Evolutionary conservation across 1,140 invertebrate species (phyloP).

Genomic region (Nasonia vitripennis): DNA sequence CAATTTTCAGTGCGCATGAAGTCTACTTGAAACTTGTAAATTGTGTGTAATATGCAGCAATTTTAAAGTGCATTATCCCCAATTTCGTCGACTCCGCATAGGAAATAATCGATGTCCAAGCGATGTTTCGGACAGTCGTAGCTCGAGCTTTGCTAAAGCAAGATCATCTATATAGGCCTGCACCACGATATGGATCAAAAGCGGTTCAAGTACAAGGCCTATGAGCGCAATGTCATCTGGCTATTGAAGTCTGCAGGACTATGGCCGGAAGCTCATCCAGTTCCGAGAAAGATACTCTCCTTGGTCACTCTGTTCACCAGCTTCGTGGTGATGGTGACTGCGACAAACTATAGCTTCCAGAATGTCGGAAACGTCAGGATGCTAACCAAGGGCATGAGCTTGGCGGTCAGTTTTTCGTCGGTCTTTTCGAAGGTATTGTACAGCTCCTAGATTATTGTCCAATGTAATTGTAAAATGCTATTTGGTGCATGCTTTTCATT

Average conservation of each 20-base stretch:
- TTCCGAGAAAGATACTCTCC: not conserved
- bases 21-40: too few species aligned
- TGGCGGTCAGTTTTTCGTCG: slow-evolving; percentile 30
- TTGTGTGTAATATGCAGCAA: too few species aligned
- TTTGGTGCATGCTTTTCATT: too few species aligned
- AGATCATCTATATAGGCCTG: not conserved
- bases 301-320: slow-evolving; percentile 17
- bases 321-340: slow-evolving; percentile 28
- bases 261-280: not conserved
- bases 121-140: not conserved
- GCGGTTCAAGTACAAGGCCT: too few species aligned
- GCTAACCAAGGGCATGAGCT: slow-evolving; percentile 44
- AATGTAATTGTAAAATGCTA: too few species aligned
- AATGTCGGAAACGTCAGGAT: slow-evolving; percentile 30
- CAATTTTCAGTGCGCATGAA: too few species aligned
- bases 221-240: not conserved
- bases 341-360: not conserved
- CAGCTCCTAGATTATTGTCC: too few species aligned
- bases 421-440: slow-evolving; percentile 44
- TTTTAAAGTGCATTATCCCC: too few species aligned
- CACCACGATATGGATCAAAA: too few species aligned
- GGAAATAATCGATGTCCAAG: not conserved
- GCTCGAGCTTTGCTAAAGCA: not conserved
- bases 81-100: not conserved
- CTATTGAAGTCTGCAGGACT: not conserved